Base-by-base conservation (phyloP, 1,140 invertebrate species). In the Oncopeltus fasciatus region DNA sequence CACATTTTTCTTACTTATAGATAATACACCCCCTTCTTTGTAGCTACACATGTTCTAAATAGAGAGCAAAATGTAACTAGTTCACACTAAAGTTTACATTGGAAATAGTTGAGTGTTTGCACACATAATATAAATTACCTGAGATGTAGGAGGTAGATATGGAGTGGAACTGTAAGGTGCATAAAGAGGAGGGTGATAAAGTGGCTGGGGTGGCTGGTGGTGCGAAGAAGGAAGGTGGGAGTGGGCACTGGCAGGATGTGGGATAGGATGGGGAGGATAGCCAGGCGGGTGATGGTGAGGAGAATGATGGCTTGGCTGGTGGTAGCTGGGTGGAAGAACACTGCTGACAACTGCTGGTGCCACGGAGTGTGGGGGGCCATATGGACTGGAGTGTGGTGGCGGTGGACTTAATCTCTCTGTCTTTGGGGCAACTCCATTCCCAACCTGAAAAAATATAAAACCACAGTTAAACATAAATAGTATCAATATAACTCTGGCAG, bases 141-240 rank as follows among this genome's bases (percentile, higher is more conserved):
- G 78, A 18, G 83, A 79, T 21, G 78, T 75, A 28, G 66, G 78
- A 73, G 58, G 79, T 75, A 20, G 83, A 79, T 65, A 85, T 71
- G 60, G 67, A 70, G 66, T 77, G 77, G 46, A 80, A 56, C 81
- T 81, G 67, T 87, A 87, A 0, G 86, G 85, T 0, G 85, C 81
- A 69, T 87, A 88, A 47, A 87, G 74, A 21, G 85, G 78, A 33
- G 83, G 79, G 71, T 85, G 85, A 51, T 81, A 77, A 14, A 59
- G 44, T 56, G 64, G 70, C 58, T 49, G 21, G 66, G 75, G 58
- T 69, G 73, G 68, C 68, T 44, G 28, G 53, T 31, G 38, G 28
- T 46, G 12, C 49, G 12, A 16, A 46, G 18, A 20, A 14, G 14
- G 21, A 1, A 12, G 62, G 29, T 53, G 59, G 18, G 33, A 47